Base-by-base conservation (phyloP, 2,797 vertebrate genomes). In the Bovichtus variegatus region DNA sequence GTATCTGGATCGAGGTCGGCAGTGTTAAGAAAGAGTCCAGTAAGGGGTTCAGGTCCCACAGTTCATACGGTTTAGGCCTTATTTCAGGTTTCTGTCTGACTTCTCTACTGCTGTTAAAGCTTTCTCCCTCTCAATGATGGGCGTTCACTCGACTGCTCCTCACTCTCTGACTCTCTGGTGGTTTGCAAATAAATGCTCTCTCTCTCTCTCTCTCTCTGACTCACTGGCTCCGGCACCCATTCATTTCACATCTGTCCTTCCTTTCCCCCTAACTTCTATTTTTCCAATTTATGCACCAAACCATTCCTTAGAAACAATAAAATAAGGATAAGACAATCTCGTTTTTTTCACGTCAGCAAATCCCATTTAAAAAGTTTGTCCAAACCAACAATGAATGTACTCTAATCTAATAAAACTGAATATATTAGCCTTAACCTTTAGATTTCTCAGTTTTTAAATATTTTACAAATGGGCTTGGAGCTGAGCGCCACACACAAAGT, bases 181-280 rank as follows among this genome's bases (percentile, higher is more conserved):
- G 31, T 9, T 34, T 47, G 6, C 7, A 19, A 44, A 19, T 9
- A 6, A 44, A 9, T 19, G 29, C 46, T 49, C 41, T 46, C 25
- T 38, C 66, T 25, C 53, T 50, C 60, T 51, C 46, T 47, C 60
- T 9, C 40, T 36, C 76, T n/a, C 50, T 34, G 2, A 5, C 10
- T 80, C 50, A 31, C 65, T 59, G 21, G 11, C 63, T 47, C 25
- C 5, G 68, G 69, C 46, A 38, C 58, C 51, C 50, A n/a, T 61
- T 59, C 55, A 18, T 34, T 67, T 55, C 10, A 38, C 31, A 81
- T 71, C 72, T 74, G 74, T 67, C 64, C 63, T 68, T n/a, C 31
- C 51, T 29, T 44, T 54, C 41, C 13, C 25, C 2, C 1, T 23
- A 44, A 23, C 13, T 6, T 38, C 8, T 5, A 6, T 47, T 34